Evolutionary conservation across 2,888 invertebrate species (phyloP).

Genomic region (Iselma pallidipennis): DNA sequence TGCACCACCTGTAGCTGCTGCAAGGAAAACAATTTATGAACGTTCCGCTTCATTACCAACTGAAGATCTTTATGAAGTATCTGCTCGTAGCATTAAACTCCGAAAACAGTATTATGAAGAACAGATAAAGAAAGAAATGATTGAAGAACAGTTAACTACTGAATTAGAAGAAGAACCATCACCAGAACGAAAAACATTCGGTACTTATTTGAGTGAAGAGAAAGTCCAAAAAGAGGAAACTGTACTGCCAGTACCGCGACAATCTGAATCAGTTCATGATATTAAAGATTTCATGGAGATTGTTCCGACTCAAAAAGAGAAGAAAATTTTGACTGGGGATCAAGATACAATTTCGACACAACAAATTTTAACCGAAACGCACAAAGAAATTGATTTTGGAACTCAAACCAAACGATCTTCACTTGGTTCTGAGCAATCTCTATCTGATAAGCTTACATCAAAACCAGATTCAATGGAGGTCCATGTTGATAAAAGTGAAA

Average conservation of each 20-base stretch:
- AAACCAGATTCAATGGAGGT: slow-evolving; percentile 58
- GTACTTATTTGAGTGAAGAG: slow-evolving; percentile 29
- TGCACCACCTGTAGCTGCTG: slow-evolving; percentile 46
- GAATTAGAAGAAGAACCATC: slow-evolving; percentile 57
- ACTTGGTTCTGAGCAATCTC: slow-evolving; percentile 48
- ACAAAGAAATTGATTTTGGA: slow-evolving; percentile 43
- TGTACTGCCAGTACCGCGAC: slow-evolving; percentile 20
- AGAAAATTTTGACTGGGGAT: slow-evolving; percentile 23
- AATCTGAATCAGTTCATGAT: slow-evolving; percentile 27
- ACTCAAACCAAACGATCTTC: slow-evolving; percentile 40
- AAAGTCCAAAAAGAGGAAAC: slow-evolving; percentile 30
- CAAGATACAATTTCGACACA: slow-evolving; percentile 31
- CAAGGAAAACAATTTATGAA: slow-evolving; percentile 55
- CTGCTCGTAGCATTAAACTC: slow-evolving; percentile 60
- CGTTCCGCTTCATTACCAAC: slow-evolving; percentile 58
- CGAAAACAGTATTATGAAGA: slow-evolving; percentile 65
- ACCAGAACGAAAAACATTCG: slow-evolving; percentile 56
- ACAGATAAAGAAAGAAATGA: slow-evolving; percentile 64
- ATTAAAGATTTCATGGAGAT: slow-evolving; percentile 34
- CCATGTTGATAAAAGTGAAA: slow-evolving; percentile 59
- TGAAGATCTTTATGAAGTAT: slow-evolving; percentile 59
- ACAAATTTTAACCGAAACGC: slow-evolving; percentile 35
- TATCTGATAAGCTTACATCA: slow-evolving; percentile 40
- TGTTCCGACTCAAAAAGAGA: background rate
- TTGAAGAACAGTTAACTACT: slow-evolving; percentile 58